Evolutionary conservation across 2,113 vertebrate genomes (phyloP), one percentile per base, ranked within the genome.

Genomic region (Scomber scombrus): DNA sequence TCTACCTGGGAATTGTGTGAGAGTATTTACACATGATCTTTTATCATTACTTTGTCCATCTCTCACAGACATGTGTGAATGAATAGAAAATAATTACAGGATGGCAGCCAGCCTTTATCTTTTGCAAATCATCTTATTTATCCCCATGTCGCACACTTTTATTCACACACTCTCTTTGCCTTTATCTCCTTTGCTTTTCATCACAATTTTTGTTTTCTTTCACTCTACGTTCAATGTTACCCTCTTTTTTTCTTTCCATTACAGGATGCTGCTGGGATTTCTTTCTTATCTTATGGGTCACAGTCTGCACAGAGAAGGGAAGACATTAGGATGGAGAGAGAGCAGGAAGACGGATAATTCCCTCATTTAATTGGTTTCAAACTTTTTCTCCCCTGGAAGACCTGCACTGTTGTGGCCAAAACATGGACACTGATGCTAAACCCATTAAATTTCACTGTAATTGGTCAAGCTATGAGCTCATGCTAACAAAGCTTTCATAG

Each of bases 311-410:
- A 51, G 68, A 66, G 57, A 54, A 46, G 56, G 55, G 61, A 51
- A 74, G 80, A 75, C 68, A 31, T 84, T 62, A 29, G 46, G 57
- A 54, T 13, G 40, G 63, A 66, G 73, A 55, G 66, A 65, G 75
- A 47, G 31, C 16, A 62, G 40, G 56, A 71, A 51, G 55, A 61
- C 12, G 57, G 64, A 81, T 87, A 66, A 85, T 84, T 83, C 55
- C 61, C 69, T 60, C 49, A 66, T 85, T 71, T 80, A 87, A 88
- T 82, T 91, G 73, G 70, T 83, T 89, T 88, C 50, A 72, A 84
- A 88, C 65, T 73, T 82, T 82, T 54, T 34, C 51, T 40, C 58
- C 50, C 54, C 63, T 45, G 10, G 62, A 77, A 61, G 70, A 82
- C 58, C 61, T 69, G 57, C 67, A n/a, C 58, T 64, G 71, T 75